Conservation (phyloP, 2,888 invertebrate genomes). For the Acronicta psi region DNA sequence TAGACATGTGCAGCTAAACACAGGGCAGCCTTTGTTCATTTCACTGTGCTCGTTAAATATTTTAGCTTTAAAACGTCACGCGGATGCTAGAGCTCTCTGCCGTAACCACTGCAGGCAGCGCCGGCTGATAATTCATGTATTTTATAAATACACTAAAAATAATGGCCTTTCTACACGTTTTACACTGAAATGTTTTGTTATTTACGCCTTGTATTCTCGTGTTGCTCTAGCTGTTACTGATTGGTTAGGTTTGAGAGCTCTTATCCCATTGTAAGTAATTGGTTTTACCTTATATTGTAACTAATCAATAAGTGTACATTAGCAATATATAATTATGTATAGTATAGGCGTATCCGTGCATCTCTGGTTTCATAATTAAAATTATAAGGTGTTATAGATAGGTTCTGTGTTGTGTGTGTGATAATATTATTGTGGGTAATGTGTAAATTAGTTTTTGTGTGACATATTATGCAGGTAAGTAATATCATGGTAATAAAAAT, state of each 20-base stretch:
- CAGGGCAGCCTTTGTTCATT: slow-evolving; percentile 75
- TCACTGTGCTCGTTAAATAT: slow-evolving; percentile 79
- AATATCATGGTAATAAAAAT: no score
- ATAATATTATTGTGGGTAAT: no score
- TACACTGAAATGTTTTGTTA: slow-evolving; percentile 13
- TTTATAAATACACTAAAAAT: slow-evolving; percentile 41
- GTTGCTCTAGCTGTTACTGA: slow-evolving; percentile 35
- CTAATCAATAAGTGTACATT: slow-evolving; percentile 32
- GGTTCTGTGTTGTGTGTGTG: no score
- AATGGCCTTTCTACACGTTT: slow-evolving; percentile 22
- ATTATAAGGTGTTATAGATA: no score
- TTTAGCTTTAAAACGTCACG: slow-evolving; percentile 66
- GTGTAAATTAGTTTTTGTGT: no score
- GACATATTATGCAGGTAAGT: no score
- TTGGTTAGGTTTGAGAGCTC: slow-evolving; percentile 28
- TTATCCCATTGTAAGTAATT: slow-evolving; percentile 35
- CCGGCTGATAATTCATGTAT: slow-evolving; percentile 39
- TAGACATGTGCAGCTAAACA: slow-evolving; percentile 72
- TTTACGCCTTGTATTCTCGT: slow-evolving; percentile 26
- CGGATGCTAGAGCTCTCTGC: slow-evolving; percentile 41
- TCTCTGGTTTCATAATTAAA: no score
- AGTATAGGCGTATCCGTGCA: neutral
- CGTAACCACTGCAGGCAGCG: slow-evolving; percentile 30
- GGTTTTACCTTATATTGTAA: slow-evolving; percentile 28
- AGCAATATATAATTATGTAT: slow-evolving; percentile 7